Percentiles rank a stretch among this genome's conserved stretches.
These are phyloP conservation scores for Catocala sponsa DNA, from an alignment of 2,888 invertebrate genomes.

Conservation along the genomic window DNA sequence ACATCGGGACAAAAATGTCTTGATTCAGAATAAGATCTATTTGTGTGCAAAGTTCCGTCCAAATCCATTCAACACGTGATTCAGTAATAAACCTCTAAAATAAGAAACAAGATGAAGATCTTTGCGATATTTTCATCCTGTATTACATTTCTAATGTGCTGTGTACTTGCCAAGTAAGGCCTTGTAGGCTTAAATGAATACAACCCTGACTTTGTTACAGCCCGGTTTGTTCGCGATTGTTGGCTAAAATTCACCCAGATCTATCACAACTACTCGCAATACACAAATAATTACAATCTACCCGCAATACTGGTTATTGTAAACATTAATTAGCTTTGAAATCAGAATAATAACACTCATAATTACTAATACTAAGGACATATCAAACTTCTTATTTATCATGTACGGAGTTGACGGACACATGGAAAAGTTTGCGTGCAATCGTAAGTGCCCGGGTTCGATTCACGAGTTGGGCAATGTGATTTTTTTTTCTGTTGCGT, in stretches of 20 bases:
- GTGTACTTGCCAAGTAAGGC: conserved; percentile 39
- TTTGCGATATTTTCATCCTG: conserved; percentile 9
- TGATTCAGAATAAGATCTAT: too few relatives aligned
- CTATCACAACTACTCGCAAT: conserved; percentile 23
- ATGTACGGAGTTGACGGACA: too few relatives aligned
- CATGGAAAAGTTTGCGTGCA: too few relatives aligned
- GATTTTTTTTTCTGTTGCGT: too few relatives aligned
- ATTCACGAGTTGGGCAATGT: too few relatives aligned
- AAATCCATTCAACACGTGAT: too few relatives aligned
- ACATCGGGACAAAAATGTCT: too few relatives aligned
- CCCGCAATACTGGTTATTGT: conserved; percentile 1
- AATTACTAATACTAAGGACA: not conserved
- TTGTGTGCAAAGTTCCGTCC: too few relatives aligned
- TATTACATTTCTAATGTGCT: conserved; percentile 27
- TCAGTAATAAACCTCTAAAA: too few relatives aligned
- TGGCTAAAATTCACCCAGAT: conserved; percentile 37
- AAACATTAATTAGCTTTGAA: conserved; percentile 1
- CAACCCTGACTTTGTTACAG: conserved; percentile 55
- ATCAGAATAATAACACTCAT: not conserved
- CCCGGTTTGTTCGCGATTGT: conserved; percentile 35
- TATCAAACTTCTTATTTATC: not conserved
- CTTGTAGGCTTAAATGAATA: conserved; percentile 44
- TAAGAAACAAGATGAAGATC: too few relatives aligned
- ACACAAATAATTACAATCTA: not conserved
- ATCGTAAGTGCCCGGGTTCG: too few relatives aligned